Evolutionary conservation across 2,113 vertebrate genomes (phyloP), one percentile per base, ranked within the genome.

Genomic region (Alectura lathami): DNA sequence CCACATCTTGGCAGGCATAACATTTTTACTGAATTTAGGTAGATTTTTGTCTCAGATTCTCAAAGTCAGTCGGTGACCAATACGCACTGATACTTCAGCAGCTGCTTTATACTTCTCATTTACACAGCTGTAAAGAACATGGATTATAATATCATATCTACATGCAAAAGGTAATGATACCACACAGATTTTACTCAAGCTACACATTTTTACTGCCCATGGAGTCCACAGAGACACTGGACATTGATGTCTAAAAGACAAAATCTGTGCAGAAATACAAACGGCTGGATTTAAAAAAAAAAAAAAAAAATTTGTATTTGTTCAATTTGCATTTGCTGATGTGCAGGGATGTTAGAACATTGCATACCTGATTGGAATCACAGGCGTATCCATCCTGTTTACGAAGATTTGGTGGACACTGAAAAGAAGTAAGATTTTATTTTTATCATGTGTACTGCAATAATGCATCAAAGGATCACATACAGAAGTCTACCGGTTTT

Each of bases 341-440:
- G 30, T 40, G 12, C 42, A 73, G 34, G 17, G 27, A 85, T 80
- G 78, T 80, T 53, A 77, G 88, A 81, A 70, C 4, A 24, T 0
- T 70, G 64, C 91, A 23, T 98, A 99, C 99, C 99, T 99, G 98
- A 97, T 98, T 98, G 66, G 99, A 98, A 96, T 99, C 98, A 91
- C 99, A 99, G 82, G 97, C 76, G 95, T 99, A 99, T 70, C 99
- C 99, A 86, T 99, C 99, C 97, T 99, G 99, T 96, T 99, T 99
- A 97, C 99, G 99, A 95, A 99, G 99, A 96, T 99, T 99, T 36
- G 98, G 98, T 73, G 99, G 99, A 87, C 99, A 99, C 99, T 99
- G 98, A 96, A 69, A 97, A 90, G 93, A 51, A 73, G 4, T 1
- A 75, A 53, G 15, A 34, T 13, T 4, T 1, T 57, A n/a, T 68